Conservation (phyloP, 2,113 vertebrate species). For the Crotalus viridis region DNA sequence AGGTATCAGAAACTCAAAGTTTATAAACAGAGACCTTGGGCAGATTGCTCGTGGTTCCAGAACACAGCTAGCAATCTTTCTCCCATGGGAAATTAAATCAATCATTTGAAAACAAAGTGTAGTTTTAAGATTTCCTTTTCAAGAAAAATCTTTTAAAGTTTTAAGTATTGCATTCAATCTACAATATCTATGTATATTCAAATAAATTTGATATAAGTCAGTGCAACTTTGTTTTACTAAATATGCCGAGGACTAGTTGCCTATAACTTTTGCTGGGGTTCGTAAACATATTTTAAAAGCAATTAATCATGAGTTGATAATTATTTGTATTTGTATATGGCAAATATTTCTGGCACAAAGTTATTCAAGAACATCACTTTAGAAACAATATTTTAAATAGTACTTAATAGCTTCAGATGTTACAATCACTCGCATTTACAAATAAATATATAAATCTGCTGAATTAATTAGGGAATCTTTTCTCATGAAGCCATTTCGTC, state of each 20-base stretch:
- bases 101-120: not conserved
- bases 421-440: not conserved
- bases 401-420: not conserved
- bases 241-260: not conserved
- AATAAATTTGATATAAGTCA: not conserved
- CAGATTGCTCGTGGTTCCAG: constrained; percentile 58
- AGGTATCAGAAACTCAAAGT: constrained; percentile 55
- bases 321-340: not conserved
- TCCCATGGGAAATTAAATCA: constrained; percentile 40
- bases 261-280: not conserved
- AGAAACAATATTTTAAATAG: not conserved
- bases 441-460: not conserved
- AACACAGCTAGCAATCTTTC: constrained; percentile 27
- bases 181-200: not conserved
- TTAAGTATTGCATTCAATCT: not conserved
- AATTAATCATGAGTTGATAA: not conserved
- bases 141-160: not conserved
- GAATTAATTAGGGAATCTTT: not conserved
- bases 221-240: not conserved
- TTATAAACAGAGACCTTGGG: constrained; percentile 65
- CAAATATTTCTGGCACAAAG: not conserved
- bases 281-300: not conserved
- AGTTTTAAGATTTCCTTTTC: not conserved
- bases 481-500: not conserved
- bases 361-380: not conserved